A percentile compares a stretch with the other conserved stretches of the same genome.
Evolutionary conservation across 2,113 vertebrate species (phyloP).

Genomic region (Atractosteus spatula): DNA sequence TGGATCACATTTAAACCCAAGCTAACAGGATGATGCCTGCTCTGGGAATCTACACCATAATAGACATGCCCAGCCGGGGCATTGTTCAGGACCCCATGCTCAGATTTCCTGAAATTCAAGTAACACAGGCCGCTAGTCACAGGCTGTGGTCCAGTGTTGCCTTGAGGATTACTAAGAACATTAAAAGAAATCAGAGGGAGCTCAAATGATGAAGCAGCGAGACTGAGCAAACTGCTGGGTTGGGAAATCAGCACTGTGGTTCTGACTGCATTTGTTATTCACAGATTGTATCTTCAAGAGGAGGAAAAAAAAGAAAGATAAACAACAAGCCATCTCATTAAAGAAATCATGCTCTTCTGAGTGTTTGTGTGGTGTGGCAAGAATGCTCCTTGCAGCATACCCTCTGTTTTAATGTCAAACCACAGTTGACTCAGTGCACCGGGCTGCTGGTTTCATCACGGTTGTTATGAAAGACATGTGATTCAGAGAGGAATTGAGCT

Average conservation of each 20-base stretch:
- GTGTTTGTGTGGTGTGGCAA: slow-evolving; percentile 2
- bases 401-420: slow-evolving; percentile 24
- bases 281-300: slow-evolving; percentile 14
- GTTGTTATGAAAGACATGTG: slow-evolving; percentile 45
- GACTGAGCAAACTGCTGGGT: slow-evolving; percentile 3
- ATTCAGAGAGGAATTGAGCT: slow-evolving; percentile 39
- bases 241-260: slow-evolving; percentile 16
- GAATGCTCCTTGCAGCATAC: neutral
- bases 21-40: too few species aligned
- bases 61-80: too few species aligned
- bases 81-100: too few species aligned
- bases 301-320: neutral
- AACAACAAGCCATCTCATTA: slow-evolving; percentile 3
- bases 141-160: too few species aligned
- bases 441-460: slow-evolving; percentile 41
- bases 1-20: too few species aligned
- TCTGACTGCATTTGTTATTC: slow-evolving; percentile 12
- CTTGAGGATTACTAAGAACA: too few species aligned
- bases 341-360: neutral
- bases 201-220: neutral
- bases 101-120: too few species aligned
- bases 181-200: too few species aligned
- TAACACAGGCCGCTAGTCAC: too few species aligned
- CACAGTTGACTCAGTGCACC: slow-evolving; percentile 37
- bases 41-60: too few species aligned